phyloP scores from a whole-genome alignment of 2,113 vertebrate species.

The Falcunculus frontatus region DNA sequence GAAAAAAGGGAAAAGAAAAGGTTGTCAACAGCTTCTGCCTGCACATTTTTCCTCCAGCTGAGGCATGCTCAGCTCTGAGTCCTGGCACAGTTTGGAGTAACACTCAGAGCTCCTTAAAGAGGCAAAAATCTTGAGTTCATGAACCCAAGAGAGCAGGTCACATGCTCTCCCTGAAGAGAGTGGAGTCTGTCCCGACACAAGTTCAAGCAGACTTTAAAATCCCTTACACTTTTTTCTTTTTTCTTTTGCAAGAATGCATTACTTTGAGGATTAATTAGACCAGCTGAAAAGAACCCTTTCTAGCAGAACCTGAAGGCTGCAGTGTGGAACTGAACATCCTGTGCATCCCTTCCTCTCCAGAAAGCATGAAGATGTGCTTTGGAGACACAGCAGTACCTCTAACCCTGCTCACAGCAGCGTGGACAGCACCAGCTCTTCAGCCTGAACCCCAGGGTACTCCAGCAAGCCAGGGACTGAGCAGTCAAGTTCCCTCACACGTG shows the following conservation, averaged over 20 bases:
- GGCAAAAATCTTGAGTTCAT: slow-evolving; percentile 1
- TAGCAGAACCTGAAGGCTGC: background rate
- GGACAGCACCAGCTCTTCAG: background rate
- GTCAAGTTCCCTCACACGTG: background rate
- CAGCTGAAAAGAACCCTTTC: background rate
- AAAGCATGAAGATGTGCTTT: background rate
- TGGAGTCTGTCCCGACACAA: background rate
- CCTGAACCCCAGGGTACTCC: background rate
- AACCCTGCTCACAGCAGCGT: background rate
- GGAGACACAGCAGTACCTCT: background rate
- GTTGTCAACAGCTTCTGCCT: background rate
- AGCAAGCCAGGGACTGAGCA: background rate
- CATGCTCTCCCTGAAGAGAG: background rate
- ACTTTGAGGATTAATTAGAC: background rate
- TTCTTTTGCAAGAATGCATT: background rate
- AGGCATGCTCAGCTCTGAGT: background rate
- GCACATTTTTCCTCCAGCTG: background rate
- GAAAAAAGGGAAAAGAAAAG: background rate
- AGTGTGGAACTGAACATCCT: background rate
- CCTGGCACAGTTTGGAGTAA: background rate
- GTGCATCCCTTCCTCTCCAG: background rate
- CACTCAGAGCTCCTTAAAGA: background rate
- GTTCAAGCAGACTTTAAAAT: background rate
- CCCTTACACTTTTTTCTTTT: background rate
- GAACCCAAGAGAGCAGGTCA: background rate